A percentile compares a stretch with the other conserved stretches of the same genome.
Evolutionary conservation across 2,113 vertebrate genomes (phyloP).

Genomic region (Rattus norvegicus): GRCr8 NC_086029.1:25678001-25678500

Average conservation of each 20-base stretch:
- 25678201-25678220: background rate
- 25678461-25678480: too few species aligned
- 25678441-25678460: slow-evolving; percentile 67
- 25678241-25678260: background rate
- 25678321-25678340: background rate
- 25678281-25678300: background rate
- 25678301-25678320: background rate
- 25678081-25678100: background rate
- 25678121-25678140: background rate
- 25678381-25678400: slow-evolving; percentile 66
- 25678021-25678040: background rate
- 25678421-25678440: slow-evolving; percentile 79
- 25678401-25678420: slow-evolving; percentile 74
- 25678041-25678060: background rate
- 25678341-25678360: slow-evolving; percentile 75
- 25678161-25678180: background rate
- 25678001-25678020: background rate
- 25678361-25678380: slow-evolving; percentile 79
- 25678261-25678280: background rate
- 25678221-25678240: background rate
- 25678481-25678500: too few species aligned
- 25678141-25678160: background rate
- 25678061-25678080: background rate
- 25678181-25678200: background rate
- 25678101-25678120: background rate